These are phyloP conservation scores for Thaumetopoea pityocampa DNA, from an alignment of 1,140 invertebrate genomes.

Conservation along the genomic window DNA sequence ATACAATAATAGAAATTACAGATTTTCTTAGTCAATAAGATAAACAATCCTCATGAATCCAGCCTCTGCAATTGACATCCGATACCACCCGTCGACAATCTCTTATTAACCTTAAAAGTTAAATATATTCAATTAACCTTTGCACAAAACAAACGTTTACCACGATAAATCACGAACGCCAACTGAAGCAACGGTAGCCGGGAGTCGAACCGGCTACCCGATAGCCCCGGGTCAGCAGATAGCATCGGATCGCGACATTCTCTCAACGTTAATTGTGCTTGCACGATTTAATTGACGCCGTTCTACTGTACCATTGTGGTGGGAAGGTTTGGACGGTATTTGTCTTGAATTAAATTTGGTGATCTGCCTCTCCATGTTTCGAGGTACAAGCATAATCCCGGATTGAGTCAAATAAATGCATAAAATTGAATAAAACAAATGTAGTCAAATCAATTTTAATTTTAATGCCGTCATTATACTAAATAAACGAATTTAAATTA, in stretches of 20 bases:
- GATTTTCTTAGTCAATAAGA: neutral
- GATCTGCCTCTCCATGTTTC: too few relatives aligned
- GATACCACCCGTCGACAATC: neutral
- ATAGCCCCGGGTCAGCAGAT: conserved; percentile 55
- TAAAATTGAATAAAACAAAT: too few relatives aligned
- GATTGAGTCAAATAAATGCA: too few relatives aligned
- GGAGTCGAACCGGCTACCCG: conserved; percentile 47
- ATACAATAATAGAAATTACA: too few relatives aligned
- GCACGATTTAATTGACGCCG: conserved; percentile 51
- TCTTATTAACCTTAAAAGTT: conserved; percentile 5
- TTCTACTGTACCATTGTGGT: conserved; percentile 19
- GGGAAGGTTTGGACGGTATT: neutral
- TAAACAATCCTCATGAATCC: neutral
- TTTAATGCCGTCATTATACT: conserved; percentile 9
- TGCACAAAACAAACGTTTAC: conserved; percentile 24
- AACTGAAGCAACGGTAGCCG: conserved; percentile 41
- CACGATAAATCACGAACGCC: conserved; percentile 53
- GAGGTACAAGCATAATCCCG: too few relatives aligned
- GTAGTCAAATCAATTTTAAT: conserved; percentile 11
- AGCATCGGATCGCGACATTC: conserved; percentile 54
- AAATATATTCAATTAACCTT: conserved; percentile 49
- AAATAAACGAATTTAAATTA: neutral
- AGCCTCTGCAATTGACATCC: neutral
- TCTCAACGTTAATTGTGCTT: conserved; percentile 48
- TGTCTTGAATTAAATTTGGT: too few relatives aligned